Percentiles rank a stretch among this genome's conserved stretches.
Evolutionary conservation across 2,797 vertebrate species (phyloP).

Genomic region (Allenopithecus nigroviridis): DNA sequence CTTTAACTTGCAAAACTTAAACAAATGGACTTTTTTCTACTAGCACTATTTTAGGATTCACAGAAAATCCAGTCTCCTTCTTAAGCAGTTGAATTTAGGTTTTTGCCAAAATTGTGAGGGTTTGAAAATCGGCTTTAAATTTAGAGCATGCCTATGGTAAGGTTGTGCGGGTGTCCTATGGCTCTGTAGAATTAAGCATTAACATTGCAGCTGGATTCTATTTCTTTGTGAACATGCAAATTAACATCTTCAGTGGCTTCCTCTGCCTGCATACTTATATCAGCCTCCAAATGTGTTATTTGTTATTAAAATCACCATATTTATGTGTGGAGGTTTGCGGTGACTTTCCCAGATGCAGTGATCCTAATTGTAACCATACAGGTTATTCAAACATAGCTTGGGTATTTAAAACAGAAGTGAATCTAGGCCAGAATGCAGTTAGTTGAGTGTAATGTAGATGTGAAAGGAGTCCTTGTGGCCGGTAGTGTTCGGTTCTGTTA

Average conservation of each 20-base stretch:
- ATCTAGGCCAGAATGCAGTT: not conserved
- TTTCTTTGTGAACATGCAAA: slow-evolving; percentile 74
- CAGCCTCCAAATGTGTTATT: slow-evolving; percentile 63
- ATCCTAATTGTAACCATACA: slow-evolving; percentile 69
- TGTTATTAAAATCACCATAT: slow-evolving; percentile 74
- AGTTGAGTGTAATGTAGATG: not conserved
- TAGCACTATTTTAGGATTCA: slow-evolving; percentile 26
- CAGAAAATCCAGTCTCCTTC: not conserved
- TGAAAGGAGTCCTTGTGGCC: not conserved
- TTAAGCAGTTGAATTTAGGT: slow-evolving; percentile 43
- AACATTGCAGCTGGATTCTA: slow-evolving; percentile 33
- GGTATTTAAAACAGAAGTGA: slow-evolving; percentile 18
- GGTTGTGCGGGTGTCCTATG: not conserved
- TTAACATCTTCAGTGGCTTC: slow-evolving; percentile 48
- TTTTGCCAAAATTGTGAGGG: slow-evolving; percentile 32
- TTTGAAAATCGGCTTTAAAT: slow-evolving; percentile 57
- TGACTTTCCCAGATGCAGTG: slow-evolving; percentile 61
- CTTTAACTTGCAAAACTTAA: slow-evolving; percentile 55
- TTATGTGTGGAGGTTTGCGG: slow-evolving; percentile 27
- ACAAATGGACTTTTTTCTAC: not conserved
- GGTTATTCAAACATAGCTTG: slow-evolving; percentile 46
- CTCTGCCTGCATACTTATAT: slow-evolving; percentile 42
- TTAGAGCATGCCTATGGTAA: not conserved
- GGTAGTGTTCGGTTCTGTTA: not conserved
- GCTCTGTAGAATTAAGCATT: slow-evolving; percentile 34